Percentiles rank a stretch among this genome's conserved stretches.
phyloP scores from a whole-genome alignment of 2,797 vertebrate genomes.

The Euthynnus affinis region DNA sequence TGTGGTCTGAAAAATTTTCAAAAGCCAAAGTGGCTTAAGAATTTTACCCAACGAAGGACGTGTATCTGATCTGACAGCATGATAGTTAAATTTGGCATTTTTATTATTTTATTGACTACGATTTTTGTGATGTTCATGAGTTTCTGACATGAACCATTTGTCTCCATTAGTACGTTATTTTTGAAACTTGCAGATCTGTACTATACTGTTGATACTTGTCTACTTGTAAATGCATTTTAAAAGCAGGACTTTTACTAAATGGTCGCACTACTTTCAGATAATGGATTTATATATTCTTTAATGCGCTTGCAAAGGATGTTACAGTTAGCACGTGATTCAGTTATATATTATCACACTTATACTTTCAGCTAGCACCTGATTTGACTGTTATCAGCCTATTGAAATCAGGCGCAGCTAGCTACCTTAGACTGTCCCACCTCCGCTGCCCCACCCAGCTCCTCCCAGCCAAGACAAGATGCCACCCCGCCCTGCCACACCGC shows the following conservation, averaged over 20 bases:
- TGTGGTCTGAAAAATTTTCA: not conserved
- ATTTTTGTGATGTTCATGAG: too few species aligned
- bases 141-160: too few species aligned
- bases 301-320: not conserved
- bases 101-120: not conserved
- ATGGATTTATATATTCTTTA: too few species aligned
- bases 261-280: not conserved
- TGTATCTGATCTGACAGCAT: too few species aligned
- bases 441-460: slow-evolving; percentile 49
- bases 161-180: not conserved
- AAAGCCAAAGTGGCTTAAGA: not conserved
- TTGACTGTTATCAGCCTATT: too few species aligned
- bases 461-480: slow-evolving; percentile 67
- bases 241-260: not conserved
- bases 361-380: not conserved
- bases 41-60: not conserved
- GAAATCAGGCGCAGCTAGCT: not conserved
- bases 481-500: slow-evolving; percentile 50
- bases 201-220: not conserved
- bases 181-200: not conserved
- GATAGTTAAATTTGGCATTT: too few species aligned
- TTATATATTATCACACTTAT: slow-evolving; percentile 35
- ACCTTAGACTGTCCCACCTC: slow-evolving; percentile 24
- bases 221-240: not conserved
- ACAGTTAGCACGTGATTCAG: slow-evolving; percentile 8